Conservation (phyloP, 2,797 vertebrate species). For the Sebastes aleutianus region DNA sequence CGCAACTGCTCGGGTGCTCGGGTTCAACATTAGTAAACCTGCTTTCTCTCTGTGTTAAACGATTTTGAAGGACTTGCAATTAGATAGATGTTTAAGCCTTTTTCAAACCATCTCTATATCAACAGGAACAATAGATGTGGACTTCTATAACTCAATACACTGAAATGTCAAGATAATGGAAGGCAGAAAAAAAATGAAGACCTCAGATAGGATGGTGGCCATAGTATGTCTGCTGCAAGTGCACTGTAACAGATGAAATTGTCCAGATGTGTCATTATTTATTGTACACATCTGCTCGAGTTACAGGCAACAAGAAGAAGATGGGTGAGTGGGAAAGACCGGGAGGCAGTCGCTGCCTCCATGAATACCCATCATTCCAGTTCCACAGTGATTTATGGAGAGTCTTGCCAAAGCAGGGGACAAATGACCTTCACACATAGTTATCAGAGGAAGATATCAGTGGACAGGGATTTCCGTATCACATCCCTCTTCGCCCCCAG, state of each 20-base stretch:
- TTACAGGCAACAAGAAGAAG: conserved; percentile 53
- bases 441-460: conserved; percentile 80
- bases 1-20: not conserved
- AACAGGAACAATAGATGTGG: not conserved
- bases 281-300: conserved; percentile 71
- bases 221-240: conserved; percentile 33
- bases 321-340: conserved; percentile 48
- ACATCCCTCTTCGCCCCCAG: conserved; percentile 53
- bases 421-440: conserved; percentile 82
- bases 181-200: conserved; percentile 37
- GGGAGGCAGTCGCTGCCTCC: conserved; percentile 65
- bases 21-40: not conserved
- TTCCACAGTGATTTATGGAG: conserved; percentile 81
- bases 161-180: conserved; percentile 23
- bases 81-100: not conserved
- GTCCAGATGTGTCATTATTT: conserved; percentile 77
- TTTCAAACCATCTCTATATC: not conserved
- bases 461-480: conserved; percentile 74
- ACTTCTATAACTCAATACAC: not conserved
- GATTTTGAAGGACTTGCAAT: not conserved
- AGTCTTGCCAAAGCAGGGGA: conserved; percentile 65
- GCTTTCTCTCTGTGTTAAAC: not conserved
- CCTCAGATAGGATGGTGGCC: conserved; percentile 8
- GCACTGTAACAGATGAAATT: conserved; percentile 73
- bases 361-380: conserved; percentile 80